Conservation (phyloP, 1,140 invertebrate species). For the Carposina sasakii region DNA sequence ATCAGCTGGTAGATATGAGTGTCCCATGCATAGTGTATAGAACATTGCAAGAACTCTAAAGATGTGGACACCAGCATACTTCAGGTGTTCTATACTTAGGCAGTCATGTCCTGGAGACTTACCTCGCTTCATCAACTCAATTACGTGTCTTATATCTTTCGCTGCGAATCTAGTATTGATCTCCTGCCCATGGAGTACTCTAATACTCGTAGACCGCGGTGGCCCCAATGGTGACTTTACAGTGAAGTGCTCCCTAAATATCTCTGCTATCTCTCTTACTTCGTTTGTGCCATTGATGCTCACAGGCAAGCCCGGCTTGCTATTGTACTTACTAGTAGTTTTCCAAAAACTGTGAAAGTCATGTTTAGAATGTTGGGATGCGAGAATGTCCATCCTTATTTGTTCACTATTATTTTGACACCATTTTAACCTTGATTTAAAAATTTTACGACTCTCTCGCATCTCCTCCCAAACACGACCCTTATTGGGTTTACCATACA, state of each 20-base stretch:
- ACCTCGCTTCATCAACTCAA: too few relatives aligned
- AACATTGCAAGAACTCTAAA: too few relatives aligned
- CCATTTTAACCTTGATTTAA: background rate
- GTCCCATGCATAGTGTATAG: too few relatives aligned
- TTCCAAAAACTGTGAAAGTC: background rate
- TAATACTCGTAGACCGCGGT: too few relatives aligned
- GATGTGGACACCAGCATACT: too few relatives aligned
- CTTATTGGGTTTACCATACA: background rate
- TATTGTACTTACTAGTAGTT: background rate
- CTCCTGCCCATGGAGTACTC: too few relatives aligned
- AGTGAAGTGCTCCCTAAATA: background rate
- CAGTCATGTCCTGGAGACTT: too few relatives aligned
- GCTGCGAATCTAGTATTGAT: too few relatives aligned
- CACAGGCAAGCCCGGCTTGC: background rate
- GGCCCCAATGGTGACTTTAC: background rate
- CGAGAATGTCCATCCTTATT: background rate
- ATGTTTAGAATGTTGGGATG: background rate
- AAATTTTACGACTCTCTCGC: background rate
- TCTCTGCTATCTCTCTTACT: background rate
- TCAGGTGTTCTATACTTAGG: too few relatives aligned
- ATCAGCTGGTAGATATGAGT: too few relatives aligned
- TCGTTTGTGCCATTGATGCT: background rate
- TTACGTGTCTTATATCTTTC: too few relatives aligned
- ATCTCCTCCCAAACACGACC: background rate
- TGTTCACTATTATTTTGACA: background rate